These are phyloP conservation scores for Julus scanicus DNA, from an alignment of 2,888 invertebrate genomes.

Conservation along the genomic window DNA sequence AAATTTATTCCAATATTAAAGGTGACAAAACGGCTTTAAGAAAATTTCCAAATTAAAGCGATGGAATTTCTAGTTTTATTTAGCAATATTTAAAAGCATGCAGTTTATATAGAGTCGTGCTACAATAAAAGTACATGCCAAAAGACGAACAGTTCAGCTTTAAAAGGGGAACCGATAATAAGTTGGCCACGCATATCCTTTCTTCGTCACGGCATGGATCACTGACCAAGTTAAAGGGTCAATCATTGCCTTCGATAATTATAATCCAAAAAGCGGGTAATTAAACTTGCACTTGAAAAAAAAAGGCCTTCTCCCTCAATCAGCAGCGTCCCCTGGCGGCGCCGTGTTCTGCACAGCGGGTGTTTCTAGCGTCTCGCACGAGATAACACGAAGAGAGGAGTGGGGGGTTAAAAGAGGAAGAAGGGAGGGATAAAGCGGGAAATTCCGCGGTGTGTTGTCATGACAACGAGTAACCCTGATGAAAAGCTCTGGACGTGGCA, in stretches of 20 bases:
- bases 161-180: not conserved
- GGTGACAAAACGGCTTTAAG: too few relatives aligned
- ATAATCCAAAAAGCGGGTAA: slow-evolving; percentile 42
- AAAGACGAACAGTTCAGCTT: not conserved
- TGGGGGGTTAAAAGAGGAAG: not conserved
- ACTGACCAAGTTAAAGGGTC: slow-evolving; percentile 13
- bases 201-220: slow-evolving; percentile 21
- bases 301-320: not conserved
- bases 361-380: not conserved
- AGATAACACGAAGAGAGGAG: slow-evolving; percentile 27
- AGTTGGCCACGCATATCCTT: not conserved
- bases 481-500: slow-evolving; percentile 51
- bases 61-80: too few relatives aligned
- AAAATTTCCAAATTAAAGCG: too few relatives aligned
- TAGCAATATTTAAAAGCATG: too few relatives aligned
- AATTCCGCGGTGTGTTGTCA: slow-evolving; percentile 15
- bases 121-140: too few relatives aligned
- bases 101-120: too few relatives aligned
- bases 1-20: not conserved
- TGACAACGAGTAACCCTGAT: slow-evolving; percentile 37
- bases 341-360: not conserved
- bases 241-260: slow-evolving; percentile 32
- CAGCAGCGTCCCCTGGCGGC: not conserved
- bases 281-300: slow-evolving; percentile 34
- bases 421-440: slow-evolving; percentile 31